These are phyloP conservation scores for Stegodyphus dumicola DNA, from an alignment of 1,140 invertebrate genomes.

Conservation along the genomic window DNA sequence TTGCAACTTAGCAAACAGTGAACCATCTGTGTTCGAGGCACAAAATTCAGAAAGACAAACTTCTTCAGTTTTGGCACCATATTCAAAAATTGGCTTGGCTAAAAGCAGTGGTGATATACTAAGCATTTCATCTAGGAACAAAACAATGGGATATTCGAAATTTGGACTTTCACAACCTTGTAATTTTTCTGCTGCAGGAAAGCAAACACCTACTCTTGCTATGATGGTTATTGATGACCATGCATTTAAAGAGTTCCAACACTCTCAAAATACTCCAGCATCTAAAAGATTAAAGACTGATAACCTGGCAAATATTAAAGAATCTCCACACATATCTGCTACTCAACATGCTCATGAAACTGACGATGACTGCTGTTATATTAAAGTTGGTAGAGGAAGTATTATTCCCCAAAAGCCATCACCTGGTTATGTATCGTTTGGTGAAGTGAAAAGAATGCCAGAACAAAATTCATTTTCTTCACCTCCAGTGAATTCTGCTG, in stretches of 20 bases:
- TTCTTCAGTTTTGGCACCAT: slow-evolving; percentile 1
- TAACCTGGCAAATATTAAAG: neutral
- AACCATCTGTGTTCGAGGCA: slow-evolving; percentile 42
- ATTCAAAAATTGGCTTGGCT: slow-evolving; percentile 47
- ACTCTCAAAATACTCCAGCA: neutral
- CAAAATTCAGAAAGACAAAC: neutral
- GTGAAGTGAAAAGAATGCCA: slow-evolving; percentile 19
- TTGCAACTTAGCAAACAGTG: slow-evolving; percentile 47
- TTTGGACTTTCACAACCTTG: slow-evolving; percentile 27
- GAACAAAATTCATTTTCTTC: neutral
- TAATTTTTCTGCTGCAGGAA: neutral
- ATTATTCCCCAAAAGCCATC: neutral
- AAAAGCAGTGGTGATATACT: slow-evolving; percentile 55
- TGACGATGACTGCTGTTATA: neutral
- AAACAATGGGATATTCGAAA: slow-evolving; percentile 37
- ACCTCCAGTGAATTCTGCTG: neutral
- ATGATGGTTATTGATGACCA: neutral
- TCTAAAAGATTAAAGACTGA: neutral
- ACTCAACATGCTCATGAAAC: neutral
- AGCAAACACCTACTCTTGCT: neutral
- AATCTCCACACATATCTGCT: neutral
- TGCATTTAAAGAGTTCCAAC: neutral
- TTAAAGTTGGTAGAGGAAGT: neutral
- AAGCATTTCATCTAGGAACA: slow-evolving; percentile 8
- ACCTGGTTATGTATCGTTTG: slow-evolving; percentile 37